Percentiles rank a stretch among this genome's conserved stretches.
Evolutionary conservation across 2,113 vertebrate genomes (phyloP).

Genomic region (Sinocyclocheilus rhinocerous): DNA sequence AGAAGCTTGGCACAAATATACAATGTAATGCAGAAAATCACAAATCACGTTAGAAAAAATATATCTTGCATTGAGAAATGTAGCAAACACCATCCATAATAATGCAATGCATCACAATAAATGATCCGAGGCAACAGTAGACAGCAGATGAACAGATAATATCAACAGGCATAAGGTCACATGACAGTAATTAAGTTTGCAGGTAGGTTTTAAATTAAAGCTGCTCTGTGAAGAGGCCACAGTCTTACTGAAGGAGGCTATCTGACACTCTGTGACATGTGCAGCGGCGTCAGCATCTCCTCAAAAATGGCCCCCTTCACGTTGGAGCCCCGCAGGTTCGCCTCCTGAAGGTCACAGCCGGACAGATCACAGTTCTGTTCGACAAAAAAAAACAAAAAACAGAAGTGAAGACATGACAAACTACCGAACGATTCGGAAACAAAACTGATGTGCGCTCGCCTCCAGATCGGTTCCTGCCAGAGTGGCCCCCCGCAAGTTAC

Average conservation of each 20-base stretch:
- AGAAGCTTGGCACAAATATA: conserved; percentile 4
- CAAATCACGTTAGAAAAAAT: not conserved
- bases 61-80: not conserved
- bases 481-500: conserved; percentile 94
- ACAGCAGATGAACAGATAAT: conserved; percentile 1
- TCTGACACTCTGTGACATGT: conserved; percentile 99
- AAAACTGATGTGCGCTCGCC: conserved; percentile 66
- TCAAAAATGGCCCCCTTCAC: conserved; percentile 99
- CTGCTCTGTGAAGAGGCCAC: conserved; percentile 20
- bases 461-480: conserved; percentile 95
- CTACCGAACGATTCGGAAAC: not conserved
- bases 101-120: not conserved
- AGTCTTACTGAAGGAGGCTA: conserved; percentile 69
- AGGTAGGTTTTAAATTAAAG: conserved; percentile 31
- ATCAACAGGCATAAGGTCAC: not conserved
- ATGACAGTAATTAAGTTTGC: not conserved
- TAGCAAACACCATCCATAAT: not conserved
- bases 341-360: conserved; percentile 95
- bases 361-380: conserved; percentile 94
- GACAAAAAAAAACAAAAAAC: not conserved
- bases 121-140: not conserved
- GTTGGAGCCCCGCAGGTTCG: conserved; percentile 93
- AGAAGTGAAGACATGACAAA: not conserved
- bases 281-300: conserved; percentile 96
- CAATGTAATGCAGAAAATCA: conserved; percentile 8